phyloP scores from a whole-genome alignment of 1,140 invertebrate genomes.

The Aricia agestis region DNA sequence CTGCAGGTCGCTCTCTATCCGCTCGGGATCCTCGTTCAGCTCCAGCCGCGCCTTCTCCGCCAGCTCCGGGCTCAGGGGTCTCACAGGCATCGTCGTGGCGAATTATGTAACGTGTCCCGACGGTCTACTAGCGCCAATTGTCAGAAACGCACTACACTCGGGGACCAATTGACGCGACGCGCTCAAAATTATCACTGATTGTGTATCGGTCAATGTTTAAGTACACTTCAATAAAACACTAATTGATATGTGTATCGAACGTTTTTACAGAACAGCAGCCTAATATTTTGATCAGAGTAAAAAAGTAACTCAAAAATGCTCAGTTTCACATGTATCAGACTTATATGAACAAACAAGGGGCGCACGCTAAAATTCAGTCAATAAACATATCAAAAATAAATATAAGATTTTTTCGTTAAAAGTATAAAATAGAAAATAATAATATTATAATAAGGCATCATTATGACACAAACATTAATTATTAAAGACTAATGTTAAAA shows the following conservation, averaged over 20 bases:
- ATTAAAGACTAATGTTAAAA: too few relatives aligned
- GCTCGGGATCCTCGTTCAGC: conserved; percentile 78
- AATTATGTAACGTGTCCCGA: not conserved
- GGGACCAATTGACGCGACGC: not conserved
- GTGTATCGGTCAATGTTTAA: conserved; percentile 17
- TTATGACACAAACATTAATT: too few relatives aligned
- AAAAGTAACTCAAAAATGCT: too few relatives aligned
- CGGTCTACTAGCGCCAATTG: conserved; percentile 5
- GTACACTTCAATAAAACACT: conserved; percentile 15
- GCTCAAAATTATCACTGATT: conserved; percentile 19
- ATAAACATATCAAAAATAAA: too few relatives aligned
- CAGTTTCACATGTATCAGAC: too few relatives aligned
- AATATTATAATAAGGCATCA: too few relatives aligned
- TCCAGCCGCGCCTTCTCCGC: conserved; percentile 75
- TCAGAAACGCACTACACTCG: not conserved
- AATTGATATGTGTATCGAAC: conserved; percentile 2
- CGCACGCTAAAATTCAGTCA: too few relatives aligned
- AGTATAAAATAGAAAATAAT: too few relatives aligned
- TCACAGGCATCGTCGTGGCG: conserved; percentile 25
- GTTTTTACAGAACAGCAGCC: not conserved
- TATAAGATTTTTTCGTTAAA: too few relatives aligned
- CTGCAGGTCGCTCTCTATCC: conserved; percentile 75
- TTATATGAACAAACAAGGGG: too few relatives aligned
- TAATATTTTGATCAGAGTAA: not conserved
- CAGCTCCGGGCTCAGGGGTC: conserved; percentile 41